Evolutionary conservation across 2,113 vertebrate genomes (phyloP).

Genomic region (Tragelaphus strepsiceros): DNA sequence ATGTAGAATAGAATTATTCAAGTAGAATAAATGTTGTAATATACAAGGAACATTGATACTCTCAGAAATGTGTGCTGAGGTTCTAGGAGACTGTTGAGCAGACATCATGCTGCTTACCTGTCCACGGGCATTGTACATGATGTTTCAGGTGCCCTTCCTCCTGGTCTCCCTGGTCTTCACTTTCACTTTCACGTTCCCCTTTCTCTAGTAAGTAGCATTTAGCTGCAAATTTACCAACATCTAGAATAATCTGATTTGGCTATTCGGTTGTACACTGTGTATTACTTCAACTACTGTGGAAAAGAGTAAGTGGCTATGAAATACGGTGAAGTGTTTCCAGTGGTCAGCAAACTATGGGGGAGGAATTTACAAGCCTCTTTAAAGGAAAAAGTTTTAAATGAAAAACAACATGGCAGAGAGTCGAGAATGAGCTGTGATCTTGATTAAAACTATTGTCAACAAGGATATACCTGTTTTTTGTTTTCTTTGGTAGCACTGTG

Average conservation of each 20-base stretch:
- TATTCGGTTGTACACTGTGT: not conserved
- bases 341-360: not conserved
- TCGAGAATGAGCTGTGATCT: not conserved
- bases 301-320: not conserved
- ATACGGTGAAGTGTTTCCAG: not conserved
- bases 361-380: not conserved
- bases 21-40: not conserved
- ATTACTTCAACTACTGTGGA: not conserved
- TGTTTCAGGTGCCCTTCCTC: not conserved
- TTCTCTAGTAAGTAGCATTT: not conserved
- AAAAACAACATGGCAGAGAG: not conserved
- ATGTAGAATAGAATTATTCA: not conserved
- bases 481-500: not conserved
- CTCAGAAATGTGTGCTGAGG: not conserved
- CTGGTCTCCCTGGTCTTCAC: not conserved
- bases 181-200: not conserved
- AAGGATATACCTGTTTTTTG: not conserved
- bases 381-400: not conserved
- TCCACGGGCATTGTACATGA: fast-evolving
- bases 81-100: not conserved
- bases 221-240: not conserved
- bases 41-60: not conserved
- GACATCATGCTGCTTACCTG: not conserved
- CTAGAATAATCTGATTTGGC: not conserved
- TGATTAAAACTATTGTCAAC: not conserved